Percentiles rank a stretch among this genome's conserved stretches.
These are phyloP conservation scores for Cephus pulcher DNA, from an alignment of 2,888 invertebrate genomes.

Conservation along the genomic window DNA sequence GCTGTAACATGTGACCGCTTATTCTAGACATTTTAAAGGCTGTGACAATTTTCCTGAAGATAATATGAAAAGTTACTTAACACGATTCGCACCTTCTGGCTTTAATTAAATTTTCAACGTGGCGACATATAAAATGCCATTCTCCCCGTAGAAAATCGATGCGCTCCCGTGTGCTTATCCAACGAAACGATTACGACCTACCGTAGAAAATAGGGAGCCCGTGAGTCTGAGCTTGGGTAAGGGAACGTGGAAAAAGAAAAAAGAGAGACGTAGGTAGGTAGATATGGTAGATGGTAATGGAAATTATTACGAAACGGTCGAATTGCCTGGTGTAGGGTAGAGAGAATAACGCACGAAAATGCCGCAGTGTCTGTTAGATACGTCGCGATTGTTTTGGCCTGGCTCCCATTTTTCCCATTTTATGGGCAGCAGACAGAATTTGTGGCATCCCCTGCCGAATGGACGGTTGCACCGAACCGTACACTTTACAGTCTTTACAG, in stretches of 20 bases:
- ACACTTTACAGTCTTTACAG: slow-evolving; percentile 32
- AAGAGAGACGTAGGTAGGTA: background rate
- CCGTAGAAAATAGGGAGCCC: background rate
- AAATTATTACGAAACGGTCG: background rate
- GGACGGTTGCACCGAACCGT: slow-evolving; percentile 30
- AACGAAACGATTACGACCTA: background rate
- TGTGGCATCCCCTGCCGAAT: slow-evolving; percentile 36
- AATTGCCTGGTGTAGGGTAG: background rate
- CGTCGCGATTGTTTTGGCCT: slow-evolving; percentile 47
- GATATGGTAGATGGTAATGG: background rate
- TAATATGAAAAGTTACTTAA: background rate
- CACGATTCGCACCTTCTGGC: background rate
- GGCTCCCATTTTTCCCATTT: slow-evolving; percentile 44
- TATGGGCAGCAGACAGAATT: slow-evolving; percentile 44
- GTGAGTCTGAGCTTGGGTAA: background rate
- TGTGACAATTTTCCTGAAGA: background rate
- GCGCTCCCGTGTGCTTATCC: background rate
- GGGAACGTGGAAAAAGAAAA: background rate
- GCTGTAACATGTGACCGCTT: background rate
- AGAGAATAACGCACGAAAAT: slow-evolving; percentile 34
- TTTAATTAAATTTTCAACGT: background rate
- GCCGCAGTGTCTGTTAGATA: slow-evolving; percentile 41
- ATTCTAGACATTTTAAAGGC: background rate
- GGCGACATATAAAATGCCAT: background rate
- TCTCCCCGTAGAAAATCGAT: background rate